These are phyloP conservation scores for Drosophila tsacasi DNA, from an alignment of 1,140 invertebrate genomes.

Conservation along the genomic window DNA sequence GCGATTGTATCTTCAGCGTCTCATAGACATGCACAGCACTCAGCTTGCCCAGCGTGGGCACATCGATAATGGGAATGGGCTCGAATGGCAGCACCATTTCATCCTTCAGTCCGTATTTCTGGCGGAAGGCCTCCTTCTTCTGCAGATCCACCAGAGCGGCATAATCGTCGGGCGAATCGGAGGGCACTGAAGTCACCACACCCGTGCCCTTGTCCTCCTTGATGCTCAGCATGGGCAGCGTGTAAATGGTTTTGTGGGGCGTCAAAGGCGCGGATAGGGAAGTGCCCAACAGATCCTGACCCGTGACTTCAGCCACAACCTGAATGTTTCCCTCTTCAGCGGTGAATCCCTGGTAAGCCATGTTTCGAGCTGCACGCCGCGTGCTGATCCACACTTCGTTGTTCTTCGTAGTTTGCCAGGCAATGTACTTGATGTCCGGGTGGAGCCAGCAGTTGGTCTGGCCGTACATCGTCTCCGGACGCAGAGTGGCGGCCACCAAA, in stretches of 20 bases:
- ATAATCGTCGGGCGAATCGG: constrained; percentile 99
- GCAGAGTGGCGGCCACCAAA: constrained; percentile 97
- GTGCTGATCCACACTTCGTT: constrained; percentile 96
- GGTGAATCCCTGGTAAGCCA: constrained; percentile 98
- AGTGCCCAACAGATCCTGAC: constrained; percentile 92
- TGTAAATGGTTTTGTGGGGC: constrained; percentile 93
- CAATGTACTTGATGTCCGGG: constrained; percentile 97
- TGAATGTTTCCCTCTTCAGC: constrained; percentile 92
- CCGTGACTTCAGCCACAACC: constrained; percentile 90
- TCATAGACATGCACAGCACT: constrained; percentile 94
- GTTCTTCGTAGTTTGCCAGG: constrained; percentile 89
- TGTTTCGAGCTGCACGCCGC: constrained; percentile 94
- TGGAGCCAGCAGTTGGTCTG: constrained; percentile 99
- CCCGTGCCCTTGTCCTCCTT: constrained; percentile 99
- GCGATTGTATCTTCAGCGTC: constrained; percentile 97
- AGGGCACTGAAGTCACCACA: constrained; percentile 98
- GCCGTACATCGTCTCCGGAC: constrained; percentile 99
- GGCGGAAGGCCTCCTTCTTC: constrained; percentile 96
- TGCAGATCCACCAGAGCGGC: constrained; percentile 97
- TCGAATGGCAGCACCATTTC: constrained; percentile 93
- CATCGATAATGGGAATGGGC: constrained; percentile 95
- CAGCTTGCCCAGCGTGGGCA: constrained; percentile 95
- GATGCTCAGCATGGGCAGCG: constrained; percentile 98
- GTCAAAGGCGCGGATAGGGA: constrained; percentile 94
- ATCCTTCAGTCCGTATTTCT: constrained; percentile 97